A percentile compares a stretch with the other conserved stretches of the same genome.
These are phyloP conservation scores for Cephalopterus ornatus DNA, from an alignment of 2,113 vertebrate species.

Conservation along the genomic window DNA sequence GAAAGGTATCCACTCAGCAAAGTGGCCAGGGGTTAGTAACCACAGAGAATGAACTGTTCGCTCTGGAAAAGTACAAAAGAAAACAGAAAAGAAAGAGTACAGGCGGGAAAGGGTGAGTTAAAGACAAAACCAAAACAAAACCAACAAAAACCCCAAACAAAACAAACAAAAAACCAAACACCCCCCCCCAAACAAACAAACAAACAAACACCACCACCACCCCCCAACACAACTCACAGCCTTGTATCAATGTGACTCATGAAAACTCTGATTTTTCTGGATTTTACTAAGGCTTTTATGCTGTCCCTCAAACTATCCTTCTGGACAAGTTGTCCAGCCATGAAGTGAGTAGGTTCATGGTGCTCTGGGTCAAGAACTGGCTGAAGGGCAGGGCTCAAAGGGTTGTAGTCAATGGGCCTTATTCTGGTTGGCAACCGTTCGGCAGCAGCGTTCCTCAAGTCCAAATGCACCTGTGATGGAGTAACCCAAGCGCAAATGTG, in stretches of 20 bases:
- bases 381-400: not conserved
- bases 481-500: fast-evolving
- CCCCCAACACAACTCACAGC: not conserved
- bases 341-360: fast-evolving
- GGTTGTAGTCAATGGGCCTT: not conserved
- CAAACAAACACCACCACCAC: too few species aligned
- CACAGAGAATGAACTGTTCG: not conserved
- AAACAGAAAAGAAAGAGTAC: not conserved
- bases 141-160: too few species aligned
- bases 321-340: not conserved
- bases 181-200: not conserved
- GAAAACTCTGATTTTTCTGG: not conserved
- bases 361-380: not conserved
- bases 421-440: not conserved
- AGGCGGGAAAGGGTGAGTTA: not conserved
- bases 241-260: not conserved
- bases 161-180: too few species aligned
- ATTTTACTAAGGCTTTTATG: not conserved
- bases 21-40: not conserved
- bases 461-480: not conserved
- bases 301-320: not conserved
- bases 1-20: not conserved
- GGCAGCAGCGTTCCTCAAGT: not conserved
- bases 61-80: not conserved
- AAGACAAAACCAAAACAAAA: not conserved